These are phyloP conservation scores for Neodiprion virginianus DNA, from an alignment of 1,140 invertebrate species.

Conservation along the genomic window DNA sequence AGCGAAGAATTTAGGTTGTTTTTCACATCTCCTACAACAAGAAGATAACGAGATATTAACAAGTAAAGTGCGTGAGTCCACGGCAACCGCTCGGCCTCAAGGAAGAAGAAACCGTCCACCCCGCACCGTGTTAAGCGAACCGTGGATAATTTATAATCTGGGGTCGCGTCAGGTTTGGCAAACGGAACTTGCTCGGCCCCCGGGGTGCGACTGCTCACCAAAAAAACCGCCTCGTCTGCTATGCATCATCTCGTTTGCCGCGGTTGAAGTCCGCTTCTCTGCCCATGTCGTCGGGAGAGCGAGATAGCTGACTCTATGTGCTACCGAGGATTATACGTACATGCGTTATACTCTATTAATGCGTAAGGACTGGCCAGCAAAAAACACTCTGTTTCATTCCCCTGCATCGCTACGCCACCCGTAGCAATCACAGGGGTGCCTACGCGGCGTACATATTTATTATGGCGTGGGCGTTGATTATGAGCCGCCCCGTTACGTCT, in stretches of 20 bases:
- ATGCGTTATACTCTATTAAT: neutral
- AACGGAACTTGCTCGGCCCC: conserved; percentile 1
- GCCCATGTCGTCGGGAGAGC: neutral
- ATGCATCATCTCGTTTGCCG: conserved; percentile 2
- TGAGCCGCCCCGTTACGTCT: too few relatives aligned
- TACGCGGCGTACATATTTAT: too few relatives aligned
- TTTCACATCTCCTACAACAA: too few relatives aligned
- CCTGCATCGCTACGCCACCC: too few relatives aligned
- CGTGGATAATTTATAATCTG: conserved; percentile 2
- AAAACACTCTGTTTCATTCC: neutral
- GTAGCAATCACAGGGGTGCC: too few relatives aligned
- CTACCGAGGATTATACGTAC: neutral
- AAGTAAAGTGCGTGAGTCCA: too few relatives aligned
- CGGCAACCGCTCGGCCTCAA: too few relatives aligned
- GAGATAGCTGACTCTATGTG: neutral
- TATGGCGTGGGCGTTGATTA: too few relatives aligned
- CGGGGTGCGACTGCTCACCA: neutral
- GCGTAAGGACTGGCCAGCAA: neutral
- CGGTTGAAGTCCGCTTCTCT: neutral
- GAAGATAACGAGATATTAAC: too few relatives aligned
- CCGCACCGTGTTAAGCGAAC: neutral
- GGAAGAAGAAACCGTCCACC: too few relatives aligned
- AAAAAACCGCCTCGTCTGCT: conserved; percentile 1
- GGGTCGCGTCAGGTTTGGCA: neutral
- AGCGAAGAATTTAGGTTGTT: too few relatives aligned